phyloP scores from a whole-genome alignment of 2,888 invertebrate species.

The Carcina quercana region DNA sequence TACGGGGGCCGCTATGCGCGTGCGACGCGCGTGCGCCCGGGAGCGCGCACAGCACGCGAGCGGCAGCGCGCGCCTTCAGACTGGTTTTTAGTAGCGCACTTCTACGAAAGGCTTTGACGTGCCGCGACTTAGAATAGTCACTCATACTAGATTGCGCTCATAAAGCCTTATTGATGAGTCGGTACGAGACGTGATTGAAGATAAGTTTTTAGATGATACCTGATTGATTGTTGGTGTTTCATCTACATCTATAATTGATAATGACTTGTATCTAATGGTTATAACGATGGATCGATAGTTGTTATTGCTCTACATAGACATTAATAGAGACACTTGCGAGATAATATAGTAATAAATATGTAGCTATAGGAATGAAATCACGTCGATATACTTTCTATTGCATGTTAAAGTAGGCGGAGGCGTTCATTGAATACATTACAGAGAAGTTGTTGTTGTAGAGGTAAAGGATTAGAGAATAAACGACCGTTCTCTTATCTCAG shows the following conservation, averaged over 20 bases:
- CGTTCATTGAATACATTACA: too few species aligned
- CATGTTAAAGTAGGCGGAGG: too few species aligned
- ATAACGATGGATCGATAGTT: neutral
- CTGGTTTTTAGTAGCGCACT: conserved; percentile 55
- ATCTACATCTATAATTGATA: conserved; percentile 9
- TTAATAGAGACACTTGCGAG: too few species aligned
- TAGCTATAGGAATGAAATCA: too few species aligned
- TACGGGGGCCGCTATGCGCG: conserved; percentile 35
- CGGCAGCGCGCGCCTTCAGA: conserved; percentile 60
- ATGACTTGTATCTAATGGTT: conserved; percentile 9
- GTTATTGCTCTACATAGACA: neutral
- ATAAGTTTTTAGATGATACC: conserved; percentile 18
- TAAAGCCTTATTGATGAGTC: conserved; percentile 47
- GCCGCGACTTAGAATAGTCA: conserved; percentile 48
- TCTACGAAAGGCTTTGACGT: conserved; percentile 68
- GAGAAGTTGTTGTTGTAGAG: too few species aligned
- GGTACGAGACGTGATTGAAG: conserved; percentile 18
- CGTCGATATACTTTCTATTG: too few species aligned
- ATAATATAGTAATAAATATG: too few species aligned
- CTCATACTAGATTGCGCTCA: conserved; percentile 35
- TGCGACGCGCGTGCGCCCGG: conserved; percentile 36
- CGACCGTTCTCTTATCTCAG: too few species aligned
- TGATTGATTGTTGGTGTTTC: conserved; percentile 18
- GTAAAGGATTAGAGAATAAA: too few species aligned
- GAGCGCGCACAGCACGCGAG: conserved; percentile 59